A percentile compares a stretch with the other conserved stretches of the same genome.
phyloP scores from a whole-genome alignment of 2,113 vertebrate genomes.

The Vimba vimba region DNA sequence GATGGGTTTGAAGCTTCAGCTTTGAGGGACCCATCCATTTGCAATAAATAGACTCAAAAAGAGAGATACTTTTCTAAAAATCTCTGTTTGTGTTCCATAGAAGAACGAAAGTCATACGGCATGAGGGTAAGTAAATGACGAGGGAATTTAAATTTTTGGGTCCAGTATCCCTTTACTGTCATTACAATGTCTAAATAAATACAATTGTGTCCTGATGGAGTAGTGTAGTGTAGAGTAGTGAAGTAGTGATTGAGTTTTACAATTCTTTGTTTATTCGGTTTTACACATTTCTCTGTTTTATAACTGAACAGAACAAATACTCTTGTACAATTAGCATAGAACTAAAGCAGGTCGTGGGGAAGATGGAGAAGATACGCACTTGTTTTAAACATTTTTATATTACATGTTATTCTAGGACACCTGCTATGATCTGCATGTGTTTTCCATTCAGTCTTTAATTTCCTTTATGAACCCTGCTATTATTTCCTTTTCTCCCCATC shows the following conservation, averaged over 20 bases:
- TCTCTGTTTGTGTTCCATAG: background rate
- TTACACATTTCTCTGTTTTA: background rate
- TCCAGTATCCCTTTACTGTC: background rate
- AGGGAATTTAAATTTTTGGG: background rate
- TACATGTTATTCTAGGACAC: background rate
- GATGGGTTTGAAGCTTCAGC: background rate
- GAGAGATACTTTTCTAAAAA: background rate
- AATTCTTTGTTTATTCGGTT: background rate
- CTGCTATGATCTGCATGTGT: background rate
- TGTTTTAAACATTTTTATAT: background rate
- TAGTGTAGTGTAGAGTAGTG: too few species aligned
- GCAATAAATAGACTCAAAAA: background rate
- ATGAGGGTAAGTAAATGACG: background rate
- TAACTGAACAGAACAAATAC: background rate
- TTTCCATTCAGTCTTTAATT: background rate
- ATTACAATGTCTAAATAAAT: slow-evolving; percentile 1
- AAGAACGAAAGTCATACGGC: background rate
- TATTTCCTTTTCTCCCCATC: slow-evolving; percentile 53
- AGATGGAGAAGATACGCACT: slow-evolving; percentile 8
- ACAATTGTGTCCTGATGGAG: background rate
- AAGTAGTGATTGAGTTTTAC: background rate
- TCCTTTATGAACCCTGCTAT: slow-evolving; percentile 6
- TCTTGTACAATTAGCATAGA: background rate
- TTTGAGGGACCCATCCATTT: background rate
- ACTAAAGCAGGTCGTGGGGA: background rate